These are phyloP conservation scores for Aptenodytes patagonicus DNA, from an alignment of 2,113 vertebrate genomes.

Conservation along the genomic window DNA sequence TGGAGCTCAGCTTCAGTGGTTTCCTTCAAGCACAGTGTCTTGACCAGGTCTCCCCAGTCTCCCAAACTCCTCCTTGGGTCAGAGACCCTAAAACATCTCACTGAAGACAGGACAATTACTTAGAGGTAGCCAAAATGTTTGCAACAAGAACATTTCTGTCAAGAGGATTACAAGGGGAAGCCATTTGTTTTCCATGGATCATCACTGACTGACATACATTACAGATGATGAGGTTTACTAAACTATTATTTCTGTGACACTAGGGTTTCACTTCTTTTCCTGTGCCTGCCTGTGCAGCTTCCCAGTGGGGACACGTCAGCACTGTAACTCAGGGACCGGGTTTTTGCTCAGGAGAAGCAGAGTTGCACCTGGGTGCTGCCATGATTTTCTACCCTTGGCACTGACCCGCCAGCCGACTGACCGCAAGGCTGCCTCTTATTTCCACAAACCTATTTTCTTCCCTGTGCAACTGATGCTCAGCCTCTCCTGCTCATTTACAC, in stretches of 20 bases:
- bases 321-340: background rate
- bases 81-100: background rate
- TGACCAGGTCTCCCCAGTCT: background rate
- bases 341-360: background rate
- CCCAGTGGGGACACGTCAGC: rapidly evolving
- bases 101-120: background rate
- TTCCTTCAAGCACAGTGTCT: background rate
- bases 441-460: background rate
- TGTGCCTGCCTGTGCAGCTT: background rate
- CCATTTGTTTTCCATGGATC: background rate
- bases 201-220: background rate
- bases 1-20: background rate
- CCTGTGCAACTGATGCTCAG: background rate
- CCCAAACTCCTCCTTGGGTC: background rate
- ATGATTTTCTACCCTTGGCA: background rate
- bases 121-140: background rate
- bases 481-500: background rate
- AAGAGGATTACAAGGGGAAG: background rate
- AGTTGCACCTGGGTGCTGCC: rapidly evolving
- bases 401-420: rapidly evolving
- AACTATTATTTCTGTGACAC: background rate
- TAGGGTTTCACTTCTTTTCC: background rate
- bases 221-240: background rate
- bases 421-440: background rate
- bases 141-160: background rate